Evolutionary conservation across 2,113 vertebrate genomes (phyloP).

Genomic region (rat (Rattus norvegicus)): DNA sequence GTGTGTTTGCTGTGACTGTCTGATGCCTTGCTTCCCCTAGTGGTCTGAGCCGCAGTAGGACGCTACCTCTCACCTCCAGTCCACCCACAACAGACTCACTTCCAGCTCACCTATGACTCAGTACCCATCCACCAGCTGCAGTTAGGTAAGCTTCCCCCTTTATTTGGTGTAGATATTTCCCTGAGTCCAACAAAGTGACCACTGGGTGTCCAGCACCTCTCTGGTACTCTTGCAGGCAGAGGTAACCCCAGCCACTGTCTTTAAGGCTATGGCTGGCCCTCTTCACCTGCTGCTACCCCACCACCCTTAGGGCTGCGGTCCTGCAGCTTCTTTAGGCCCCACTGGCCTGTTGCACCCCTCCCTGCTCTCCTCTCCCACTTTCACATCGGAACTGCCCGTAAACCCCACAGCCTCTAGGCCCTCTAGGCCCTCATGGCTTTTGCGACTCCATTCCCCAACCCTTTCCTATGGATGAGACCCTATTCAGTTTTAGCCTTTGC

Average conservation of each 20-base stretch:
- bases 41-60: not conserved
- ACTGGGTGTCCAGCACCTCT: not conserved
- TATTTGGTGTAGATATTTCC: not conserved
- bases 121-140: not conserved
- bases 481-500: not conserved
- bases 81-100: not conserved
- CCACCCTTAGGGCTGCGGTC: not conserved
- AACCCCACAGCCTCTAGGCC: not conserved
- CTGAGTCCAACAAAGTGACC: not conserved
- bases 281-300: not conserved
- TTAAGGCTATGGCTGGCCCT: not conserved
- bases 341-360: not conserved
- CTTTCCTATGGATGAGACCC: not conserved
- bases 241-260: not conserved
- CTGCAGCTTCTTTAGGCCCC: not conserved
- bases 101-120: not conserved
- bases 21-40: not conserved
- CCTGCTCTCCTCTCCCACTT: not conserved
- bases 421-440: not conserved
- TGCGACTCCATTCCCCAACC: not conserved
- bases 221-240: too few species aligned
- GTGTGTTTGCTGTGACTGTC: not conserved
- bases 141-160: not conserved
- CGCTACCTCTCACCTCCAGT: not conserved
- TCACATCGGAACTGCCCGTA: not conserved